Percentiles rank a stretch among this genome's conserved stretches.
Evolutionary conservation across 2,888 invertebrate genomes (phyloP).

Genomic region (Torymus aiolomorphi): DNA sequence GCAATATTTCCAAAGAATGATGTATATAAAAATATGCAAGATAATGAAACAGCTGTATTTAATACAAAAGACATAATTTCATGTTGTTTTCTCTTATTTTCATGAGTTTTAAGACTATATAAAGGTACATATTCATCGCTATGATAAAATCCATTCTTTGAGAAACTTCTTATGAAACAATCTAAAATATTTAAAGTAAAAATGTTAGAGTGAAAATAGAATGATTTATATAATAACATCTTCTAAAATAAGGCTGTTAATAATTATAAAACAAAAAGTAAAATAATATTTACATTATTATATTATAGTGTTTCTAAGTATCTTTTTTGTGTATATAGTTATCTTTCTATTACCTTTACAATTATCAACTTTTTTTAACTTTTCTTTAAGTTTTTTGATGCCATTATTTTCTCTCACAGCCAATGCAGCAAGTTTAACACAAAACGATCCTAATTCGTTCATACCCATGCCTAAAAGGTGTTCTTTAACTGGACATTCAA

Average conservation of each 20-base stretch:
- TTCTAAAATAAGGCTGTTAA: too few relatives aligned
- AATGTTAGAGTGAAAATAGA: too few relatives aligned
- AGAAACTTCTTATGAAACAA: slow-evolving; percentile 68
- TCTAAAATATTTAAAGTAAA: slow-evolving; percentile 60
- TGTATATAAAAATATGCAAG: slow-evolving; percentile 79
- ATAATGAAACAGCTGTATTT: slow-evolving; percentile 81
- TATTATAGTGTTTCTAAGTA: too few relatives aligned
- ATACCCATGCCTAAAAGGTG: slow-evolving; percentile 80
- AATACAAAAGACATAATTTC: slow-evolving; percentile 85
- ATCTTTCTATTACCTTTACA: slow-evolving; percentile 60
- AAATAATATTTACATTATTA: too few relatives aligned
- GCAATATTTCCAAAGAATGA: slow-evolving; percentile 76
- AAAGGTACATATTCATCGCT: slow-evolving; percentile 74
- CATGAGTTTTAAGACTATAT: slow-evolving; percentile 83
- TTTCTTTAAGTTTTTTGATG: slow-evolving; percentile 72
- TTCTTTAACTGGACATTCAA: slow-evolving; percentile 85
- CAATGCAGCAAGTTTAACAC: slow-evolving; percentile 79
- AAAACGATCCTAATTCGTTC: slow-evolving; percentile 83
- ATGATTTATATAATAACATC: too few relatives aligned
- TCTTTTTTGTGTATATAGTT: too few relatives aligned
- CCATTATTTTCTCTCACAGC: slow-evolving; percentile 75
- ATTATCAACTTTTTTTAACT: slow-evolving; percentile 71
- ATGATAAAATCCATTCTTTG: slow-evolving; percentile 67
- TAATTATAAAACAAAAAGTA: too few relatives aligned
- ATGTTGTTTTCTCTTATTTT: slow-evolving; percentile 79